Conservation (phyloP, 2,888 invertebrate species). For the Nomada ferruginata region DNA sequence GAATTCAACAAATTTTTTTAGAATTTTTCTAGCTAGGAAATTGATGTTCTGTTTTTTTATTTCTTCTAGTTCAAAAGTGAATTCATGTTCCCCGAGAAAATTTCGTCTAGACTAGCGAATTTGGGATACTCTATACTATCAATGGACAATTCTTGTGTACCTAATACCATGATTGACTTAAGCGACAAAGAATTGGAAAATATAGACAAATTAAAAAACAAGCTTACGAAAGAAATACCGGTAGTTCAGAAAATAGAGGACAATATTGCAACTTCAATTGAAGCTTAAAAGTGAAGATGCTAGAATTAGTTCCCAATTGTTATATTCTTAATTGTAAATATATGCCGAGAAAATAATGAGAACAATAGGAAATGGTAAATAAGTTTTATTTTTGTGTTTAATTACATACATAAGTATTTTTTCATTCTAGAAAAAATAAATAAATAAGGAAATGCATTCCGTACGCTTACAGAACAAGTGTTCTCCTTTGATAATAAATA, state of each 20-base stretch:
- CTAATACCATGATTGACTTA: constrained; percentile 84
- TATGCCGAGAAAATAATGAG: not conserved
- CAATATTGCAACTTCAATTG: constrained; percentile 84
- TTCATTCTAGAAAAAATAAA: constrained; percentile 7
- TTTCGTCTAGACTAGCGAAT: constrained; percentile 85
- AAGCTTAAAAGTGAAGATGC: not conserved
- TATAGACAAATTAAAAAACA: constrained; percentile 85
- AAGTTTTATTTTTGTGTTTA: not conserved
- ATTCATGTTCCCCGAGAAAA: constrained; percentile 82
- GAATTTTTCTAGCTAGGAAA: not conserved
- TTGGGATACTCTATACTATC: constrained; percentile 84
- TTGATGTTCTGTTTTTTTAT: constrained; percentile 6
- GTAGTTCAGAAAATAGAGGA: constrained; percentile 87
- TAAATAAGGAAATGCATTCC: constrained; percentile 34
- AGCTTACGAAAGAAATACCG: constrained; percentile 85
- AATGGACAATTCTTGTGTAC: constrained; percentile 85
- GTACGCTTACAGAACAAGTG: not conserved
- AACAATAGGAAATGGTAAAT: not conserved
- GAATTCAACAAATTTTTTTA: not conserved
- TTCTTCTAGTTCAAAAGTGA: constrained; percentile 87
- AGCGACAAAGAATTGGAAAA: constrained; percentile 84
- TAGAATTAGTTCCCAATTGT: not conserved
- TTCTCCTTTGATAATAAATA: constrained; percentile 21
- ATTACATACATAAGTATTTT: not conserved
- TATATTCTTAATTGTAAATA: constrained; percentile 1